Conservation (phyloP, 2,888 invertebrate species). For the Tromatobia lineatoria region DNA sequence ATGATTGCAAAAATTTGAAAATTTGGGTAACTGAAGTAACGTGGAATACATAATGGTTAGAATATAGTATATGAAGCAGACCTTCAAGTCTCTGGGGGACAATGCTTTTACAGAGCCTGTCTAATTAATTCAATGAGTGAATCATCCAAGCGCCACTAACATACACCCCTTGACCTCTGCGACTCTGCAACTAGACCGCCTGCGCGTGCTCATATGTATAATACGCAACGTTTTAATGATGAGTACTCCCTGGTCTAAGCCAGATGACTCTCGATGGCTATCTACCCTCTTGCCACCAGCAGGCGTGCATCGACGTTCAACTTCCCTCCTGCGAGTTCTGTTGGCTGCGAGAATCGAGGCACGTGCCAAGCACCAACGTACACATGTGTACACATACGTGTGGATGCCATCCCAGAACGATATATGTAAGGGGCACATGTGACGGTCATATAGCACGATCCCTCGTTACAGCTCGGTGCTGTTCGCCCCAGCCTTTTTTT, state of each 20-base stretch:
- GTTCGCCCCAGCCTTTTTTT: not conserved
- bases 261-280: conserved; percentile 85
- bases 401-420: conserved; percentile 7
- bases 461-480: conserved; percentile 66
- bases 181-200: not conserved
- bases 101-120: conserved; percentile 19
- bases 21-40: no score
- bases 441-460: conserved; percentile 70
- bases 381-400: conserved; percentile 20
- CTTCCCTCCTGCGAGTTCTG: conserved; percentile 35
- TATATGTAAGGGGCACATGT: conserved; percentile 72
- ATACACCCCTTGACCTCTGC: conserved; percentile 73
- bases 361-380: conserved; percentile 75
- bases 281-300: conserved; percentile 84
- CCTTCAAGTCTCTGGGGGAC: not conserved
- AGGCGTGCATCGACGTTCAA: conserved; percentile 76
- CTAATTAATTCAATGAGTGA: conserved; percentile 83
- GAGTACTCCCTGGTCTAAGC: conserved; percentile 74
- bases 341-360: conserved; percentile 70
- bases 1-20: no score
- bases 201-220: conserved; percentile 49
- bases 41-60: no score
- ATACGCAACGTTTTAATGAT: conserved; percentile 79
- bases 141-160: conserved; percentile 76
- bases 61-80: not conserved